Evolutionary conservation across 1,140 invertebrate species (phyloP), one percentile per base, ranked within the genome.

Genomic region (Argopecten irradians): DNA sequence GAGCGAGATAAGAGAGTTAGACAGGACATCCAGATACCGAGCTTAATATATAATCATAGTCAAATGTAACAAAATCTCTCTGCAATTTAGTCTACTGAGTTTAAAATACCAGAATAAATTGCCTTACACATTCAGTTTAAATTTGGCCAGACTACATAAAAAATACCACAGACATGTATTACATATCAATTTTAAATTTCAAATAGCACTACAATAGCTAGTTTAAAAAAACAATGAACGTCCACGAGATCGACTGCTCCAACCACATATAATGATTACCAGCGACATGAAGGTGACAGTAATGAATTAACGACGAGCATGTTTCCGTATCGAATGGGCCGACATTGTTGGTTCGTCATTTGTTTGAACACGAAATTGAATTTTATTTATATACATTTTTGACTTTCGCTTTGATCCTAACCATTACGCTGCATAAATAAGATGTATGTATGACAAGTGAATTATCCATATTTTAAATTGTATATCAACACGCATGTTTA

Each of bases 291-390:
- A 1, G 55, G 22, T 71, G 55, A 71, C 55, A n/a, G n/a, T 71
- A 71, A 71, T 71, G 55, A 71, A 71, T 71, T 71, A 71, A 71
- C n/a, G 55, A 71, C 55, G n/a, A n/a, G 55, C n/a, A 71, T 28
- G 55, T n/a, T 71, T 71, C 55, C 55, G n/a, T 71, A n/a, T 71
- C n/a, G 22, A 16, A 28, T n/a, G 28, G 55, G 1, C 55, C 28
- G 1, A 7, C 14, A 28, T 16, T 71, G 55, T 71, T 71, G 55
- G 55, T 71, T 28, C 28, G 55, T 71, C 22, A 71, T 71, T 28
- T 71, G 55, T 71, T 71, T 28, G 28, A 71, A 71, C 55, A 71
- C 22, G 55, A 71, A 71, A 71, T 71, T 71, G 55, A 71, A 71
- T 71, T 71, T 71, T 71, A 71, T 71, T 28, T 71, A 71, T n/a